Base-by-base conservation (phyloP, 1,140 invertebrate species). In the Phortica variegata region DNA sequence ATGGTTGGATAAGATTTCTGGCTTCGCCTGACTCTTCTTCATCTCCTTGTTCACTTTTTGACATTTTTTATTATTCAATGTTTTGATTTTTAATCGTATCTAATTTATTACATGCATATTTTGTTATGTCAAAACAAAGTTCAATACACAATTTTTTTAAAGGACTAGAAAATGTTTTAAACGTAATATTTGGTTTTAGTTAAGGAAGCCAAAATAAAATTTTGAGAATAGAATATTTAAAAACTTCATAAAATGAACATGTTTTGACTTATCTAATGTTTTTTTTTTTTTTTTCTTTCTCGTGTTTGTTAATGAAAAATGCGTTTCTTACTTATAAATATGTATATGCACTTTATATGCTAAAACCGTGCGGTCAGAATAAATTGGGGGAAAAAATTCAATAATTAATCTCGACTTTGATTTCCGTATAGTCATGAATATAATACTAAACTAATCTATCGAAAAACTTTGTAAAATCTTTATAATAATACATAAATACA, bases 1-100 rank as follows among this genome's bases (percentile, higher is more conserved):
- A 78, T 48, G 72, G 79, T 47, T 81, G 63, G 65, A 15, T 49
- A 36, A 13, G 36, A 15, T 9, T 40, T 26, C 12, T 32, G 15
- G 13, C 31, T 4, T 32, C 34, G 2, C 1, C 2, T 6, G 15
- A n/a, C 2, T 36, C 8, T 6, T 5, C 33, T 10, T 34, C 12
- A n/a, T 34, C 33, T 5, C 16, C 3, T 10, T 34, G 33, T 5
- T 15, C 4, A n/a, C 12, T 34, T 7, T 34, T 15, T 34, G 12
- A 15, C 12, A 34, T 34, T 29, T 29, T 34, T 5, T 6, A 34
- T 29, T 13, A 23, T 10, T n/a, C 29, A 7, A 15, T 17, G 2
- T 8, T 33, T 56, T 18, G 18, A 41, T 52, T 44, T 29, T 29
- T 10, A 40, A 13, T 43, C 12, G 33, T 15, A 34, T 48, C 29